Percentiles rank a stretch among this genome's conserved stretches.
phyloP scores from a whole-genome alignment of 2,113 vertebrate genomes.

The Zonotrichia leucophrys region DNA sequence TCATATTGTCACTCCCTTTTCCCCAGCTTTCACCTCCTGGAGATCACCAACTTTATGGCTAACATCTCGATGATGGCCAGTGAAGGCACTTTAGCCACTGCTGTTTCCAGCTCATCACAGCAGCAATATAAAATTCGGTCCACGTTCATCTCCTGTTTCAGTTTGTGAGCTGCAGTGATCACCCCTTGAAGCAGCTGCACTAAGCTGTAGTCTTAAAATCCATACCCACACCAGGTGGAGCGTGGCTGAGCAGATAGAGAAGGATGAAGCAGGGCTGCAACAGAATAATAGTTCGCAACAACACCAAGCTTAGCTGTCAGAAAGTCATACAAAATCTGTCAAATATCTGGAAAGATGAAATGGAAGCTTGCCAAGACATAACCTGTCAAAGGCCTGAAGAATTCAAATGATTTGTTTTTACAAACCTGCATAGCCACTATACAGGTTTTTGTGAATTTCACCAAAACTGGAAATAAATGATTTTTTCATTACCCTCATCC shows the following conservation, averaged over 20 bases:
- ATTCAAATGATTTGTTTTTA: background rate
- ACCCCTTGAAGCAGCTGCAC: background rate
- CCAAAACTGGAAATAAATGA: background rate
- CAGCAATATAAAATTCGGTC: background rate
- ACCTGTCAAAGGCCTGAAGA: background rate
- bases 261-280: background rate
- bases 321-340: background rate
- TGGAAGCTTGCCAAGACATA: background rate
- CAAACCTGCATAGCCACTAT: background rate
- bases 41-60: background rate
- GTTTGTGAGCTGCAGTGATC: background rate
- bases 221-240: background rate
- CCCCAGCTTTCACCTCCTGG: background rate
- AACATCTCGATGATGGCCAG: background rate
- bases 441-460: background rate
- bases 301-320: background rate
- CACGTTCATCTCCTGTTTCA: background rate
- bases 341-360: background rate
- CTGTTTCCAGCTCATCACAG: background rate
- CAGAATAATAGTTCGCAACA: background rate
- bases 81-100: background rate
- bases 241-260: background rate
- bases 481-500: background rate
- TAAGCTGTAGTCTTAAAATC: background rate
- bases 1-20: accelerated